Conservation (phyloP, 2,888 invertebrate species). For the Villa cingulata region DNA sequence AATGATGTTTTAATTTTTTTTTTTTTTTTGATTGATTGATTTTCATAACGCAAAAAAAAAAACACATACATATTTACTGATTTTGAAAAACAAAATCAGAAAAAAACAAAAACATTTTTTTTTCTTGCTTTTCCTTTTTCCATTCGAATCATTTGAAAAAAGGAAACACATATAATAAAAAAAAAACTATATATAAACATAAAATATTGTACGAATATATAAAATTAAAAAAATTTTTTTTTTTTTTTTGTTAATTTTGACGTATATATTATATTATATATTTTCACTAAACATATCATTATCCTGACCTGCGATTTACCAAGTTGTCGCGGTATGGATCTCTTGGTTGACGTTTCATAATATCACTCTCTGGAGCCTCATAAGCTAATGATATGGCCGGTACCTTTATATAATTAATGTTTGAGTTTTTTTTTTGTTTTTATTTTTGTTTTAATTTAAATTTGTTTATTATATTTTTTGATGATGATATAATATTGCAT, state of each 20-base stretch:
- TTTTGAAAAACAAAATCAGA: no score
- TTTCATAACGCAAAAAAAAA: no score
- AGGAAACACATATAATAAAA: not conserved
- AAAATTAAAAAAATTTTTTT: constrained; percentile 9
- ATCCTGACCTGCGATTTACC: constrained; percentile 86
- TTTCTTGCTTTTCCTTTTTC: no score
- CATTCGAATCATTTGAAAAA: not conserved
- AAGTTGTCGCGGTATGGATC: constrained; percentile 97
- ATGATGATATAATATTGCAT: not conserved
- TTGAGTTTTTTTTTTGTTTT: not conserved
- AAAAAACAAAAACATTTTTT: not conserved
- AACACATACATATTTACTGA: no score
- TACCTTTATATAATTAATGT: constrained; percentile 57
- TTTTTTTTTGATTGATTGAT: no score
- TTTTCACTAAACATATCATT: constrained; percentile 17
- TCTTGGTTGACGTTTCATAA: constrained; percentile 97
- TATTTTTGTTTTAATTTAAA: constrained; percentile 4
- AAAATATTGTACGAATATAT: constrained; percentile 10
- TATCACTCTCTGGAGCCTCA: constrained; percentile 97
- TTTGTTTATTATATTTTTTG: no score
- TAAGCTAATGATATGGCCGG: constrained; percentile 98
- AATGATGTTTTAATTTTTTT: no score
- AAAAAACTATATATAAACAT: not conserved
- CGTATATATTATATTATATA: no score
- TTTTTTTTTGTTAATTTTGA: constrained; percentile 10